Percentiles rank a stretch among this genome's conserved stretches.
Evolutionary conservation across 2,888 invertebrate genomes (phyloP).

Genomic region (Tridacna crocea): DNA sequence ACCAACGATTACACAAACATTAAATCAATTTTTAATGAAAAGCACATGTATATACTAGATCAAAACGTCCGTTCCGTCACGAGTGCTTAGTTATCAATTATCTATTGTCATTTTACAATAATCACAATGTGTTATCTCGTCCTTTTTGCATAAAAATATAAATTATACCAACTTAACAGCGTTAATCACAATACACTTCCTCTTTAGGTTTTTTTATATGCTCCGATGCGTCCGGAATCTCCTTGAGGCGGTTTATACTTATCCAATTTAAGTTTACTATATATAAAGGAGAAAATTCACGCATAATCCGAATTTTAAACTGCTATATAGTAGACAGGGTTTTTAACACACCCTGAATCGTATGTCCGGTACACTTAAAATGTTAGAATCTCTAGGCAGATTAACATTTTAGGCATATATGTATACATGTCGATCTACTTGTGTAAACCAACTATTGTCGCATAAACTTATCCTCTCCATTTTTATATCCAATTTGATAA

Average conservation of each 20-base stretch:
- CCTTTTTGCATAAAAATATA: constrained; percentile 8
- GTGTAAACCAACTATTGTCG: neutral
- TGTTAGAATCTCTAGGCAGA: constrained; percentile 34
- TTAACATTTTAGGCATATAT: constrained; percentile 17
- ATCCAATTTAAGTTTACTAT: too few relatives aligned
- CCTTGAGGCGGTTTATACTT: neutral
- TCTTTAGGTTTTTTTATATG: constrained; percentile 3
- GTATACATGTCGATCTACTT: constrained; percentile 9
- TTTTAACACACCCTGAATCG: neutral
- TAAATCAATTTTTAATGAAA: neutral
- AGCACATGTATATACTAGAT: neutral
- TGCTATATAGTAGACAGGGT: too few relatives aligned
- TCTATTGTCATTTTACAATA: neutral
- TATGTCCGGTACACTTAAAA: constrained; percentile 48
- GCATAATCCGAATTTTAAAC: too few relatives aligned
- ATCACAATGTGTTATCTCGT: neutral
- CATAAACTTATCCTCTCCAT: neutral
- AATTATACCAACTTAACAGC: neutral
- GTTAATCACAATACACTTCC: constrained; percentile 22
- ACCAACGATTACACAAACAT: neutral
- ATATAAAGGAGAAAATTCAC: too few relatives aligned
- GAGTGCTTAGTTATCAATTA: neutral
- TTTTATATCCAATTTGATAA: neutral
- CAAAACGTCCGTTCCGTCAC: neutral
- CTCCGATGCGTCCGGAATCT: neutral